Percentiles rank a stretch among this genome's conserved stretches.
Evolutionary conservation across 2,113 vertebrate species (phyloP).

Genomic region (Corydoras sp.): DNA sequence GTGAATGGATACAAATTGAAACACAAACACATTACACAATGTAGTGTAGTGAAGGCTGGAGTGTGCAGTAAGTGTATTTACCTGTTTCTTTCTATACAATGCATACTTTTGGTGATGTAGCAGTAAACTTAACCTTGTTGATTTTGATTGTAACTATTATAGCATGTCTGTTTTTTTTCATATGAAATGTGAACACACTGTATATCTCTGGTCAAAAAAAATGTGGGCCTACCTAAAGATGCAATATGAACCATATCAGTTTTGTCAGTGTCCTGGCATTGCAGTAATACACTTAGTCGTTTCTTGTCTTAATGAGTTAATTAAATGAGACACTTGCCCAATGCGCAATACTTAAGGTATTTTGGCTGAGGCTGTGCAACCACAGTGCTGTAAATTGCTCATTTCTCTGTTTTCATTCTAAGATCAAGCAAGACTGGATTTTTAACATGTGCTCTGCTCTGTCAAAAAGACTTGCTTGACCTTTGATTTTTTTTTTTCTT

Average conservation of each 20-base stretch:
- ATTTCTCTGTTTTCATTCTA: conserved; percentile 37
- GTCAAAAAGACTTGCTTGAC: conserved; percentile 45
- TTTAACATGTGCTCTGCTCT: conserved; percentile 39
- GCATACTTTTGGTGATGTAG: too few species aligned
- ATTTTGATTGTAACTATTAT: too few species aligned
- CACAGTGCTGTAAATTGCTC: conserved; percentile 43
- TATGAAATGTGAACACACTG: too few species aligned
- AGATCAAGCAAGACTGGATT: conserved; percentile 32
- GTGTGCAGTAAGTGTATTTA: too few species aligned
- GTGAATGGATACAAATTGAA: too few species aligned
- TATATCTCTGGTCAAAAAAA: too few species aligned
- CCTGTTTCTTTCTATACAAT: too few species aligned
- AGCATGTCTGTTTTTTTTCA: too few species aligned
- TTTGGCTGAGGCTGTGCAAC: conserved; percentile 50
- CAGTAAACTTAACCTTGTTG: too few species aligned
- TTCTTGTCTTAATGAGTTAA: conserved; percentile 48
- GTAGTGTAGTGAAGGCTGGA: too few species aligned
- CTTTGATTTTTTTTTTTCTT: conserved; percentile 50
- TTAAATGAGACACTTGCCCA: conserved; percentile 39
- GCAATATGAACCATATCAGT: conserved; percentile 8
- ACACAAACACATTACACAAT: too few species aligned
- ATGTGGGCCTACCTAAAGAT: too few species aligned
- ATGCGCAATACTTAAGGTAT: conserved; percentile 52
- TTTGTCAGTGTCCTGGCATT: conserved; percentile 38
- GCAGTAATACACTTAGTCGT: conserved; percentile 21